Evolutionary conservation across 2,797 vertebrate species (phyloP).

Genomic region (Arremon brunneinucha): DNA sequence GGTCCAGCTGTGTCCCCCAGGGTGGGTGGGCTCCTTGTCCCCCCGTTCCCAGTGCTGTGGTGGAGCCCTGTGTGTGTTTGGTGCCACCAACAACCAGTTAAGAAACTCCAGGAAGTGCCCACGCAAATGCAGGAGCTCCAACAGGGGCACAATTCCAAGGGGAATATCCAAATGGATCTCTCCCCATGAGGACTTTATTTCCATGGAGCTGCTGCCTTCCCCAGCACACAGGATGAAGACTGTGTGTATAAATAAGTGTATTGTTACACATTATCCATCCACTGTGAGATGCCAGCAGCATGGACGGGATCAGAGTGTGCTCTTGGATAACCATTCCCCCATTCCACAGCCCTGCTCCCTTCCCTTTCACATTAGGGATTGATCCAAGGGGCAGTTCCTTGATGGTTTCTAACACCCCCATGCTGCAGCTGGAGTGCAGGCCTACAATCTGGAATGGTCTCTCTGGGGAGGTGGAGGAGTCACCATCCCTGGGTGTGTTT

Average conservation of each 20-base stretch:
- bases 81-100: not conserved
- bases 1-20: rapidly evolving
- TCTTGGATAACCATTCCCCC: not conserved
- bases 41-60: rapidly evolving
- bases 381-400: not conserved
- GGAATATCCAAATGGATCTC: not conserved
- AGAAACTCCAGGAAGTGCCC: not conserved
- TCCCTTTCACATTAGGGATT: not conserved
- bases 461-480: not conserved
- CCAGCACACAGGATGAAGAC: rapidly evolving
- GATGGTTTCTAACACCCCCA: rapidly evolving
- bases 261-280: not conserved
- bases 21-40: not conserved
- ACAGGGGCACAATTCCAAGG: not conserved
- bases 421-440: not conserved
- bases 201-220: not conserved
- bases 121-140: not conserved
- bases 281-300: not conserved
- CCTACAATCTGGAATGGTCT: not conserved
- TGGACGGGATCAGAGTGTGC: rapidly evolving
- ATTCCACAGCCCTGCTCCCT: rapidly evolving
- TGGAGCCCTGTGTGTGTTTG: not conserved
- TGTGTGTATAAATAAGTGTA: not conserved
- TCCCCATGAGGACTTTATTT: not conserved
- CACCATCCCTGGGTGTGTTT: not conserved